Conservation (phyloP, 1,140 invertebrate species). For the Temnothorax curvispinosus region DNA sequence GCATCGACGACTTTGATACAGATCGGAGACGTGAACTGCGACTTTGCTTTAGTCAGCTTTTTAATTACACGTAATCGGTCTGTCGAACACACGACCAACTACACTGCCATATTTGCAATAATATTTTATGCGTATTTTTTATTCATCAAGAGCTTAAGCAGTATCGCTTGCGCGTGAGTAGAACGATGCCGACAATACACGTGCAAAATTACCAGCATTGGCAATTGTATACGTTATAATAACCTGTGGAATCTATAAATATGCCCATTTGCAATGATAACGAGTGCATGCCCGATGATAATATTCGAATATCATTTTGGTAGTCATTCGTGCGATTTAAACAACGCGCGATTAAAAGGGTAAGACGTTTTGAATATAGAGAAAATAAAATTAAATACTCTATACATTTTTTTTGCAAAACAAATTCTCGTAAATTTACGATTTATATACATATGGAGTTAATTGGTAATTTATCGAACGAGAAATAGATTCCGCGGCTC, state of each 20-base stretch:
- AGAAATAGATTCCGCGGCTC: not conserved
- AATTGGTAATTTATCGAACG: not conserved
- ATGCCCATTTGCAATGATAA: constrained; percentile 15
- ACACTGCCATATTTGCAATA: not conserved
- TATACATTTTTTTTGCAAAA: not conserved
- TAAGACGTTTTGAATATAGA: constrained; percentile 26
- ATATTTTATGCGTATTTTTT: constrained; percentile 43
- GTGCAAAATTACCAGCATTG: constrained; percentile 29
- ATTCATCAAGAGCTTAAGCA: not conserved
- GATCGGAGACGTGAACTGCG: constrained; percentile 27
- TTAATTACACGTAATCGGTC: constrained; percentile 42
- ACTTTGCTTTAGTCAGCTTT: constrained; percentile 41
- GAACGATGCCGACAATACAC: constrained; percentile 9
- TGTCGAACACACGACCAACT: not conserved
- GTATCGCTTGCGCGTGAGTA: not conserved
- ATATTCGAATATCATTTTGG: constrained; percentile 34
- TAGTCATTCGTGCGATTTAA: not conserved
- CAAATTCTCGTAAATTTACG: not conserved
- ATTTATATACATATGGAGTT: not conserved
- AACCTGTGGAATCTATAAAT: constrained; percentile 45
- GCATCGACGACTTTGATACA: not conserved
- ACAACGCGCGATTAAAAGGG: not conserved
- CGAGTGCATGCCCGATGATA: constrained; percentile 5
- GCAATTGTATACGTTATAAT: constrained; percentile 43
- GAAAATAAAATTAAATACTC: not conserved